These are phyloP conservation scores for Melinaea marsaeus DNA, from an alignment of 2,888 invertebrate genomes.

Conservation along the genomic window DNA sequence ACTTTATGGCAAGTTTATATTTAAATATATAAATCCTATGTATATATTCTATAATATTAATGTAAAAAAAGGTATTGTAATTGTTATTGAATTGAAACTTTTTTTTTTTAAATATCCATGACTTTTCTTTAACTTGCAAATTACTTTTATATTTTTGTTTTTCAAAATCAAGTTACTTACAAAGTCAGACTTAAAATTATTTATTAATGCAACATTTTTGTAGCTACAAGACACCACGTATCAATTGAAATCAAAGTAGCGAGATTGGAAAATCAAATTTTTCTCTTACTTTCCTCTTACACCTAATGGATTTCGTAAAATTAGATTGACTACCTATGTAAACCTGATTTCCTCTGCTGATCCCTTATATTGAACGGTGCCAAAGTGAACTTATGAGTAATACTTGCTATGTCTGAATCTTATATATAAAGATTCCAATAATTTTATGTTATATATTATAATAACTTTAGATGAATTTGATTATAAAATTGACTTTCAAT, in stretches of 20 bases:
- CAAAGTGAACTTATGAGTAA: background rate
- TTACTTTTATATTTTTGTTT: background rate
- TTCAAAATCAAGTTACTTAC: background rate
- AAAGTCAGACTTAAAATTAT: background rate
- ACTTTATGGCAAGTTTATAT: no score
- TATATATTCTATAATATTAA: no score
- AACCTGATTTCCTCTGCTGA: conserved; percentile 18
- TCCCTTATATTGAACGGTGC: conserved; percentile 6
- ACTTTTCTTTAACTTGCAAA: no score
- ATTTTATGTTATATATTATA: background rate
- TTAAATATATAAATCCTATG: no score
- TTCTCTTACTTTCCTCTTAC: conserved; percentile 19
- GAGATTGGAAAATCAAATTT: conserved; percentile 16
- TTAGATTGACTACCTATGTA: conserved; percentile 16
- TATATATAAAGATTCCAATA: background rate
- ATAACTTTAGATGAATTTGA: background rate
- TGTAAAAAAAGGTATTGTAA: no score
- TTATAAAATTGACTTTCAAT: no score
- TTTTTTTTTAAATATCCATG: no score
- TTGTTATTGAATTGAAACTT: no score
- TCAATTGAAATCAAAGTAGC: conserved; percentile 8
- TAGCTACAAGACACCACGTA: background rate
- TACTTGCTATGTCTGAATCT: no score
- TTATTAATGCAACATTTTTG: background rate
- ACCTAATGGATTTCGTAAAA: conserved; percentile 18